These are phyloP conservation scores for Anaspis maculata DNA, from an alignment of 2,888 invertebrate genomes.

Conservation along the genomic window DNA sequence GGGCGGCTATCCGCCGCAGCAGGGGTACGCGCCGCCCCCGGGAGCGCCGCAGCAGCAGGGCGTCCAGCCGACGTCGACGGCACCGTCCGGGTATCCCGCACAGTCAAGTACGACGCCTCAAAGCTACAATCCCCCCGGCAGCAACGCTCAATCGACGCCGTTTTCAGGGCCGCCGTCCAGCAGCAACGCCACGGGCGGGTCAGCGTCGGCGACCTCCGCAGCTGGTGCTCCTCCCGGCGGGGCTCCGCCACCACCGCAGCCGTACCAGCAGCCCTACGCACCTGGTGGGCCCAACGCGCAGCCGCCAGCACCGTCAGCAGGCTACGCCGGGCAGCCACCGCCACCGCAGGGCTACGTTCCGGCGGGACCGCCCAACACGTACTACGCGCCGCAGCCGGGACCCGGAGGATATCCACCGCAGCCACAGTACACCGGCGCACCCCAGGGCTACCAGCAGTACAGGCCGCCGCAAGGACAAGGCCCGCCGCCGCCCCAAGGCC, in stretches of 20 bases:
- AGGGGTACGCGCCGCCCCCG: slow-evolving; percentile 45
- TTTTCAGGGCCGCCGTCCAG: slow-evolving; percentile 47
- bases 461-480: slow-evolving; percentile 61
- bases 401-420: slow-evolving; percentile 51
- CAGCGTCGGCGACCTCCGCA: slow-evolving; percentile 46
- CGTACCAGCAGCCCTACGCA: slow-evolving; percentile 49
- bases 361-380: slow-evolving; percentile 32
- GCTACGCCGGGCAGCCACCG: slow-evolving; percentile 38
- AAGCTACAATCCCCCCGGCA: slow-evolving; percentile 37
- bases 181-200: slow-evolving; percentile 24
- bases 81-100: slow-evolving; percentile 31
- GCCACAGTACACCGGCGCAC: slow-evolving; percentile 49
- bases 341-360: slow-evolving; percentile 25
- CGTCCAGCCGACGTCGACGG: slow-evolving; percentile 37
- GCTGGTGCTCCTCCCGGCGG: slow-evolving; percentile 42
- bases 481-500: slow-evolving; percentile 62
- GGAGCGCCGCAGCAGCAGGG: slow-evolving; percentile 16
- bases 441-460: slow-evolving; percentile 58
- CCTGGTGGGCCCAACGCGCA: slow-evolving; percentile 44
- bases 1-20: slow-evolving; percentile 48
- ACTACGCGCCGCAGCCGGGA: slow-evolving; percentile 55
- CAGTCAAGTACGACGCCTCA: slow-evolving; percentile 32
- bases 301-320: slow-evolving; percentile 41
- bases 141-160: slow-evolving; percentile 53
- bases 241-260: slow-evolving; percentile 49